These are phyloP conservation scores for Nemotelus pantherinus DNA, from an alignment of 2,888 invertebrate genomes.

Conservation along the genomic window DNA sequence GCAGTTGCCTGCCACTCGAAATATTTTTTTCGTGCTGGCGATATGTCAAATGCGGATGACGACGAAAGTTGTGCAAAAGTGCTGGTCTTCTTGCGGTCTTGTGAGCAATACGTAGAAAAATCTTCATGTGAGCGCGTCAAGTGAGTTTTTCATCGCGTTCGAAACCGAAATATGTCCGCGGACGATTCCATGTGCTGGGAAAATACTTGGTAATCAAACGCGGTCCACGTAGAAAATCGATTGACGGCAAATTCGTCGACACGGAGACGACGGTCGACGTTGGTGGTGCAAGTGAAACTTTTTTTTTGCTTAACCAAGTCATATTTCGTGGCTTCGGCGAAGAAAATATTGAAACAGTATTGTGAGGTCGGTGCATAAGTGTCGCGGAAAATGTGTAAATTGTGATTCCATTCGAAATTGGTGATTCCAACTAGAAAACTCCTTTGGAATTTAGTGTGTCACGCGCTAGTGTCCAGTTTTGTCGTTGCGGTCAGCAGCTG, in stretches of 20 bases:
- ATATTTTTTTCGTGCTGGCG: conserved; percentile 27
- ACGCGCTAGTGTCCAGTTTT: conserved; percentile 31
- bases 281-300: conserved; percentile 39
- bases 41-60: conserved; percentile 43
- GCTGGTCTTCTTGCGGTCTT: conserved; percentile 13
- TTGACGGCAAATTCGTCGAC: conserved; percentile 35
- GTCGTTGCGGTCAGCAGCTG: conserved; percentile 3
- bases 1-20: conserved; percentile 19
- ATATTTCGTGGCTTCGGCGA: conserved; percentile 5
- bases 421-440: not conserved
- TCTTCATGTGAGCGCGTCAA: conserved; percentile 9
- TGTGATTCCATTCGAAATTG: not conserved
- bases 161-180: not conserved
- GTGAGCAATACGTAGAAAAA: conserved; percentile 1
- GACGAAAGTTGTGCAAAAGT: conserved; percentile 45
- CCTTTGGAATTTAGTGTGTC: conserved; percentile 9
- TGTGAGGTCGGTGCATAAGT: not conserved
- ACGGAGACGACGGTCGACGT: conserved; percentile 26
- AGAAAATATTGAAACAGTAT: not conserved
- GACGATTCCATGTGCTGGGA: not conserved
- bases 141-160: not conserved
- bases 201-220: conserved; percentile 3
- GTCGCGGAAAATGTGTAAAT: conserved; percentile 12
- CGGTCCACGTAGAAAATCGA: conserved; percentile 29
- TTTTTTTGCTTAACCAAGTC: not conserved